A percentile compares a stretch with the other conserved stretches of the same genome.
phyloP scores from a whole-genome alignment of 1,140 invertebrate species.

The Orchestia grillus region DNA sequence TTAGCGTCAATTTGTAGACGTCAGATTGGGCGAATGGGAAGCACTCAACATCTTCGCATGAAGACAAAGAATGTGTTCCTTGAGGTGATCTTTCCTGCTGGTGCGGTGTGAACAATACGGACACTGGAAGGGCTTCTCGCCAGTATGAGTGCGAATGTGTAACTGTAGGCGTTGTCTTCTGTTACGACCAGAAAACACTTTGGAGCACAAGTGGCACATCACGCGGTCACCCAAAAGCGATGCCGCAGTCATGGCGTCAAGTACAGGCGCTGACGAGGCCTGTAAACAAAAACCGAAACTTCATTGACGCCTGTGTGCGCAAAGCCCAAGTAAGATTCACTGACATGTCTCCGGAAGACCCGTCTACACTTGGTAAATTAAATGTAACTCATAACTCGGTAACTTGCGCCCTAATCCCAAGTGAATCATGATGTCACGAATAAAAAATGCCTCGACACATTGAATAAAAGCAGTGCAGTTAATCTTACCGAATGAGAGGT shows the following conservation, averaged over 20 bases:
- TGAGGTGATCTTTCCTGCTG: slow-evolving; percentile 68
- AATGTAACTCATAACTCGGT: background rate
- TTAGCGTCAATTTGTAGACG: background rate
- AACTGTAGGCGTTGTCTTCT: slow-evolving; percentile 65
- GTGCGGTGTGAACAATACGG: slow-evolving; percentile 71
- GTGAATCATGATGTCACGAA: background rate
- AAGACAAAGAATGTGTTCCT: slow-evolving; percentile 65
- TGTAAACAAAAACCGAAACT: slow-evolving; percentile 42
- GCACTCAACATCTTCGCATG: slow-evolving; percentile 62
- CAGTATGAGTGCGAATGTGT: slow-evolving; percentile 76
- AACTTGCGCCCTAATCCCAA: background rate
- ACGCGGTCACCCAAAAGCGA: slow-evolving; percentile 64
- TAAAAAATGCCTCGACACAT: background rate
- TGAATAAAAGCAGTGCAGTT: background rate
- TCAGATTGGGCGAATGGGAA: background rate
- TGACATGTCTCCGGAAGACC: background rate
- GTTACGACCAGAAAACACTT: slow-evolving; percentile 70
- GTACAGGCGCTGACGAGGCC: slow-evolving; percentile 7
- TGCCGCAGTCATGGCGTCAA: slow-evolving; percentile 32
- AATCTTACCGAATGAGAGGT: background rate
- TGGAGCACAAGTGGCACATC: slow-evolving; percentile 73
- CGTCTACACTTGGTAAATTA: background rate
- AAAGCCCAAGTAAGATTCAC: background rate
- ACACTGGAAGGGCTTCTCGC: slow-evolving; percentile 71
- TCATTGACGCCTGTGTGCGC: background rate